These are phyloP conservation scores for Tetranychus truncatus DNA, from an alignment of 2,888 invertebrate species.

Conservation along the genomic window DNA sequence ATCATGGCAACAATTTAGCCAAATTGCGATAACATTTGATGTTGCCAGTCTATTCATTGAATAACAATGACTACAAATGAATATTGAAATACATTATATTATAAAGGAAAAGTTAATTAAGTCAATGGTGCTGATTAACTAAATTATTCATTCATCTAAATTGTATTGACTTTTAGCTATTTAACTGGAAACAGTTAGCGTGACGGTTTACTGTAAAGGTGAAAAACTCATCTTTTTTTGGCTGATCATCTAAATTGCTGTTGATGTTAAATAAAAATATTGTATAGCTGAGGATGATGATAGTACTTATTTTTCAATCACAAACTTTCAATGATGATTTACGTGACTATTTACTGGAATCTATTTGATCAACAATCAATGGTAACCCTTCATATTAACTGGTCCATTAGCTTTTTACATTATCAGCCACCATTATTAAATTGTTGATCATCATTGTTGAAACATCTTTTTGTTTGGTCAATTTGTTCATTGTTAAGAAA, in stretches of 20 bases:
- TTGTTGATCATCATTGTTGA: too few species aligned
- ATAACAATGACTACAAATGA: too few species aligned
- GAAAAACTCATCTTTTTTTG: not conserved
- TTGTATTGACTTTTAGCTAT: not conserved
- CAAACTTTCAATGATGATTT: not conserved
- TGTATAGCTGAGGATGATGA: not conserved
- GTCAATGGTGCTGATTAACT: not conserved
- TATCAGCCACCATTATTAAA: not conserved
- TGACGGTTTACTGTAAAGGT: not conserved
- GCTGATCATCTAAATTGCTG: not conserved
- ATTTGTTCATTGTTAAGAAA: too few species aligned
- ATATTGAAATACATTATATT: too few species aligned
- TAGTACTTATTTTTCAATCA: not conserved
- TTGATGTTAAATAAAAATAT: not conserved
- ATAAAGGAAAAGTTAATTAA: too few species aligned
- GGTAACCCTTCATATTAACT: constrained; percentile 1
- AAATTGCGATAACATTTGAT: too few species aligned
- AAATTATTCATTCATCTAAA: not conserved
- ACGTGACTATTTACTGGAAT: not conserved
- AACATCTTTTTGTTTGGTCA: too few species aligned
- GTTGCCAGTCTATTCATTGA: too few species aligned
- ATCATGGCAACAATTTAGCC: too few species aligned
- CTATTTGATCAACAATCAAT: not conserved
- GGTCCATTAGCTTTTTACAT: not conserved
- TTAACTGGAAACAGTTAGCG: not conserved